Evolutionary conservation across 2,797 vertebrate species (phyloP).

Genomic region (Tamandua tetradactyla): DNA sequence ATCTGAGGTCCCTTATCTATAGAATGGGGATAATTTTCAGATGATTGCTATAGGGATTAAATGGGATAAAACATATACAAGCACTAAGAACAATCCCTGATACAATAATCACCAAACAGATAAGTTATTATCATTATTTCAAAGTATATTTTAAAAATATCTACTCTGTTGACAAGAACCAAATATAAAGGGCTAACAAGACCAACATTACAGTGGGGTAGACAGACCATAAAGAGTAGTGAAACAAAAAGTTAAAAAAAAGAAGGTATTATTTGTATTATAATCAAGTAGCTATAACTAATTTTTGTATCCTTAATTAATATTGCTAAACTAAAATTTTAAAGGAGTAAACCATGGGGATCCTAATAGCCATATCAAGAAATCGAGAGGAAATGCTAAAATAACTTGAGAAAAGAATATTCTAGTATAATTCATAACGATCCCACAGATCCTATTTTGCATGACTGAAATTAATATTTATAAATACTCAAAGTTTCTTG

Average conservation of each 20-base stretch:
- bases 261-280: background rate
- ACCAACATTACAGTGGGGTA: background rate
- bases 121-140: background rate
- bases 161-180: background rate
- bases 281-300: background rate
- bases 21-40: background rate
- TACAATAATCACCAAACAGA: background rate
- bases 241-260: background rate
- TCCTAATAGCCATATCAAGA: background rate
- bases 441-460: background rate
- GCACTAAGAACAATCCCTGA: background rate
- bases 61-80: background rate
- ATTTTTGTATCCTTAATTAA: background rate
- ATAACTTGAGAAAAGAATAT: background rate
- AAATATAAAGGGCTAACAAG: background rate
- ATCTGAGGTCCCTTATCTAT: background rate
- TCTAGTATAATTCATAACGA: background rate
- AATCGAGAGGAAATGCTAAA: slow-evolving; percentile 9
- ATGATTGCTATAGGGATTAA: background rate
- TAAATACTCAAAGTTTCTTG: background rate
- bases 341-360: background rate
- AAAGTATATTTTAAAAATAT: background rate
- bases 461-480: slow-evolving; percentile 18
- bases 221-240: background rate
- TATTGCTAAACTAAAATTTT: background rate